Base-by-base conservation (phyloP, 1,140 invertebrate species). In the Hylaeus anthracinus region DNA sequence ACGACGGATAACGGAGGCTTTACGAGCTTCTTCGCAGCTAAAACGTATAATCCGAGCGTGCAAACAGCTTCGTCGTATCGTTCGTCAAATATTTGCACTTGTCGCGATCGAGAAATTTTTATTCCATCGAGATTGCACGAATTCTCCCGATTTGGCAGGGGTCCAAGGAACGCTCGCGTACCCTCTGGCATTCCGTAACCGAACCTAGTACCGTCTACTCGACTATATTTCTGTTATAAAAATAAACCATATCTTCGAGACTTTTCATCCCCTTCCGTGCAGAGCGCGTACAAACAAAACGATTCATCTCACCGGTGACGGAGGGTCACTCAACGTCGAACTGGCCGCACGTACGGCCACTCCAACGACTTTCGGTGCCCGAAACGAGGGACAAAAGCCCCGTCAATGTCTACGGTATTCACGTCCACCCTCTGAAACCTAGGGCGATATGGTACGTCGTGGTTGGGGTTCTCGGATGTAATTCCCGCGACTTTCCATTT, bases 1-100 rank as follows among this genome's bases (percentile, higher is more conserved):
- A 61, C 55, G 43, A 14, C 41, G 5, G 70, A 72, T 61, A 61
- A 72, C 56, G 61, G 51, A 51, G 56, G 56, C n/a, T 51, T 72
- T 72, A 61, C 56, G 41, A 48, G 41, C 4, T 61, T 60, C 56
- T n/a, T 60, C 43, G 56, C 0, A 3, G 70, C 3, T 0, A 3
- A 10, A 56, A 60, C n/a, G 39, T n/a, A 48, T 14, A 51, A 26
- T 15, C 58, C 43, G 3, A 9, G 1, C 8, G 8, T 3, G 48
- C 48, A 41, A 10, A 14, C n/a, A 14, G 0, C 56, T 1, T 8
- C 3, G 6, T 4, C 14, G 3, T 14, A 8, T 1, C 8, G 56
- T 45, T 39, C 58, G 56, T 72, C 45, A 72, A 72, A 61, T 72
- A 63, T 72, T 72, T 61, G 51, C 71, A 72, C 5, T 55, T 14